Evolutionary conservation across 2,113 vertebrate species (phyloP).

Genomic region (Dipodomys merriami): DNA sequence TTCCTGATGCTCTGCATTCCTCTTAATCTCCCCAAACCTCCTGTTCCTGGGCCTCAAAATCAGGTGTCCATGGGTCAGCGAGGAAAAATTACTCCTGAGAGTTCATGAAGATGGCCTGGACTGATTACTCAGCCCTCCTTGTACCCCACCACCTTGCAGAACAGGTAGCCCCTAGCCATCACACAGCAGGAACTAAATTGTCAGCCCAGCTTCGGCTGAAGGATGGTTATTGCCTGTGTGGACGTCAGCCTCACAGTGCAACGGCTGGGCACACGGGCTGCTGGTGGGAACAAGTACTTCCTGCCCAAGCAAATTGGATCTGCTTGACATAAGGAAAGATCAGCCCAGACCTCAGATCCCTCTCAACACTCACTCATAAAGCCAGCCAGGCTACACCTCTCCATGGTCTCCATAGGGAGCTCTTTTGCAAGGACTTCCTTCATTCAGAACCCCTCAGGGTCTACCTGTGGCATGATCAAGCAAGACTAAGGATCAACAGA

Average conservation of each 20-base stretch:
- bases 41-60: constrained; percentile 19
- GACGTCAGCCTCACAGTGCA: neutral
- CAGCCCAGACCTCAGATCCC: neutral
- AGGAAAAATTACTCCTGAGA: neutral
- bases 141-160: constrained; percentile 3
- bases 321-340: constrained; percentile 6
- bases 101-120: neutral
- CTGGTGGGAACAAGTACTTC: constrained; percentile 15
- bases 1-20: neutral
- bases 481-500: neutral
- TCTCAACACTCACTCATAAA: neutral
- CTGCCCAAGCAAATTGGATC: constrained; percentile 59
- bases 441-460: neutral
- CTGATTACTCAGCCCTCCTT: neutral
- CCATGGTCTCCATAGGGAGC: neutral
- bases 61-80: neutral
- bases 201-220: constrained; percentile 57
- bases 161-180: constrained; percentile 10
- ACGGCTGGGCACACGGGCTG: neutral
- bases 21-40: neutral
- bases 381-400: neutral
- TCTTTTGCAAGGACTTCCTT: neutral
- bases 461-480: neutral
- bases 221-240: constrained; percentile 25
- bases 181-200: constrained; percentile 57